Percentiles rank a stretch among this genome's conserved stretches.
Evolutionary conservation across 2,888 invertebrate genomes (phyloP).

Genomic region (Hemithea aestivaria): DNA sequence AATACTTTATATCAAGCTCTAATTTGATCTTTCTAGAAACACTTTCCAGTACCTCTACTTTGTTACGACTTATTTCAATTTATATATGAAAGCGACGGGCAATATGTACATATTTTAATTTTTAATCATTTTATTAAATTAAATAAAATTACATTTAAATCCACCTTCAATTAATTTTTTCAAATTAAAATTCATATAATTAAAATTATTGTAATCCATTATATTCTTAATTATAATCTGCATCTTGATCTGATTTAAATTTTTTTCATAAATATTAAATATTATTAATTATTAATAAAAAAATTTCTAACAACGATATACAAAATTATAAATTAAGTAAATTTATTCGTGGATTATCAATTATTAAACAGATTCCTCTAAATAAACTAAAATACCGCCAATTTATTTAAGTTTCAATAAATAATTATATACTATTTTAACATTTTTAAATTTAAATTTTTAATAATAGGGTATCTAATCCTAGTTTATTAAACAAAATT

Average conservation of each 20-base stretch:
- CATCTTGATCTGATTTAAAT: constrained; percentile 86
- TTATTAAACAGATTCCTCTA: constrained; percentile 85
- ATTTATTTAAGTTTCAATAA: constrained; percentile 83
- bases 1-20: constrained; percentile 81
- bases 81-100: constrained; percentile 87
- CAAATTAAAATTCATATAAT: constrained; percentile 68
- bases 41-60: constrained; percentile 88
- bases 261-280: constrained; percentile 54
- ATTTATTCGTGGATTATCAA: constrained; percentile 82
- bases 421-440: constrained; percentile 78
- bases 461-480: constrained; percentile 85
- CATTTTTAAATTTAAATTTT: constrained; percentile 65
- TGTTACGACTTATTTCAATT: constrained; percentile 90
- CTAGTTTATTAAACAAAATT: constrained; percentile 77
- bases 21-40: constrained; percentile 82
- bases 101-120: constrained; percentile 87
- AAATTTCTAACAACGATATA: constrained; percentile 72
- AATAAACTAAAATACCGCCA: constrained; percentile 85
- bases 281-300: constrained; percentile 62
- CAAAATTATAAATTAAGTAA: constrained; percentile 71
- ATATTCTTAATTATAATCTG: constrained; percentile 82
- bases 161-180: constrained; percentile 74
- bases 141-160: constrained; percentile 83
- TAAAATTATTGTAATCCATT: constrained; percentile 84
- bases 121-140: constrained; percentile 78